phyloP scores from a whole-genome alignment of 2,888 invertebrate genomes.

The Noctua janthina region DNA sequence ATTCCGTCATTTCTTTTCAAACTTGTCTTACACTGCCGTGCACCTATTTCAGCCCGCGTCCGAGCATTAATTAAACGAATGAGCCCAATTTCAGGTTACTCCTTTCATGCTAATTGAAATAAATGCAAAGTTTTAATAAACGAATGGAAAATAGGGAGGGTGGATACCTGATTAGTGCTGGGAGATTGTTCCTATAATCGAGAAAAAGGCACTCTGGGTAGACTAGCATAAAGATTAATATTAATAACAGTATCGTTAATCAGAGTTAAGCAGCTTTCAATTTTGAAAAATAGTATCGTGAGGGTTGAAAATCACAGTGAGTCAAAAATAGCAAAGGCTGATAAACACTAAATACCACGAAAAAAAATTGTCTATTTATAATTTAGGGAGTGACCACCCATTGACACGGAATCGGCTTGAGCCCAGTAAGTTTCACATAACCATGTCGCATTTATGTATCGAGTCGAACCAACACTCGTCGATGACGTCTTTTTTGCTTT shows the following conservation, averaged over 20 bases:
- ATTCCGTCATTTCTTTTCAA: neutral
- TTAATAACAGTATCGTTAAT: neutral
- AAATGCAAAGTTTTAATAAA: constrained; percentile 84
- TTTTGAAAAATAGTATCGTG: neutral
- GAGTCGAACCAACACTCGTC: neutral
- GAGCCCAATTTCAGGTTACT: constrained; percentile 84
- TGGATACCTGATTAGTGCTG: constrained; percentile 29
- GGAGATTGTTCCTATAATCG: neutral
- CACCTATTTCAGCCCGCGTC: constrained; percentile 55
- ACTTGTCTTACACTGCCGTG: constrained; percentile 45
- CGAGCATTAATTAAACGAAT: constrained; percentile 83
- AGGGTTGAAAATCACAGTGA: neutral
- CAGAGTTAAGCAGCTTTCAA: neutral
- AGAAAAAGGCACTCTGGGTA: neutral
- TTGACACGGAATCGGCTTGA: neutral
- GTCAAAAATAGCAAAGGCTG: neutral
- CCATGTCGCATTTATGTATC: neutral
- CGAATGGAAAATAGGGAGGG: constrained; percentile 63
- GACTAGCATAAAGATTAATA: neutral
- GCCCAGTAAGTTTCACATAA: neutral
- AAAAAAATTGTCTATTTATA: no score
- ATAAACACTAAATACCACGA: no score
- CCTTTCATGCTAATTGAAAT: constrained; percentile 85
- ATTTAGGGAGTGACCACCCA: no score
- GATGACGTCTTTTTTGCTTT: neutral